Evolutionary conservation across 2,888 invertebrate species (phyloP).

Genomic region (Diabrotica balteata): DNA sequence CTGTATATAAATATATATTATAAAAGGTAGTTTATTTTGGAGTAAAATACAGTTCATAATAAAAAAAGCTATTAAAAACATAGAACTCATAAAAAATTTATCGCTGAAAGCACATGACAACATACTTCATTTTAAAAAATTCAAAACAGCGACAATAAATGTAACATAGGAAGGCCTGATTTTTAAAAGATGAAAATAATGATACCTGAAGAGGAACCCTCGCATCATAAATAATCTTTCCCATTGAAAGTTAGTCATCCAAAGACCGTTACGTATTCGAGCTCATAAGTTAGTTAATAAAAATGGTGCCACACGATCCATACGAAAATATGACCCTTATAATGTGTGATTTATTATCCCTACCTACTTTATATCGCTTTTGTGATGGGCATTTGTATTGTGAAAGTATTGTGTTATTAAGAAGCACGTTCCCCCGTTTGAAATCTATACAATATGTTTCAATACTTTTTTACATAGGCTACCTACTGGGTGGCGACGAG

Average conservation of each 20-base stretch:
- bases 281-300: conserved; percentile 39
- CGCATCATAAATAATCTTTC: conserved; percentile 27
- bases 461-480: conserved; percentile 39
- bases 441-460: conserved; percentile 51
- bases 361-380: conserved; percentile 41
- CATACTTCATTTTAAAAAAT: neutral
- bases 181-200: conserved; percentile 20
- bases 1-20: no score
- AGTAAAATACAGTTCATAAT: no score
- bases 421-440: conserved; percentile 48
- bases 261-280: conserved; percentile 29
- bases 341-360: conserved; percentile 43
- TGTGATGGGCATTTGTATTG: conserved; percentile 45
- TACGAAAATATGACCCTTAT: conserved; percentile 36
- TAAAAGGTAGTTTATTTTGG: no score
- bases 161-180: conserved; percentile 1
- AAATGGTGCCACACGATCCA: conserved; percentile 37
- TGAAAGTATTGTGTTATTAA: conserved; percentile 49
- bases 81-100: no score
- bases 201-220: conserved; percentile 22
- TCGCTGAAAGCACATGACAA: no score
- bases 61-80: no score
- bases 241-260: conserved; percentile 27
- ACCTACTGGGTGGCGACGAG: conserved; percentile 29
- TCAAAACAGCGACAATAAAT: conserved; percentile 2